Base-by-base conservation (phyloP, 2,888 invertebrate genomes). In the Tachina lurida region DNA sequence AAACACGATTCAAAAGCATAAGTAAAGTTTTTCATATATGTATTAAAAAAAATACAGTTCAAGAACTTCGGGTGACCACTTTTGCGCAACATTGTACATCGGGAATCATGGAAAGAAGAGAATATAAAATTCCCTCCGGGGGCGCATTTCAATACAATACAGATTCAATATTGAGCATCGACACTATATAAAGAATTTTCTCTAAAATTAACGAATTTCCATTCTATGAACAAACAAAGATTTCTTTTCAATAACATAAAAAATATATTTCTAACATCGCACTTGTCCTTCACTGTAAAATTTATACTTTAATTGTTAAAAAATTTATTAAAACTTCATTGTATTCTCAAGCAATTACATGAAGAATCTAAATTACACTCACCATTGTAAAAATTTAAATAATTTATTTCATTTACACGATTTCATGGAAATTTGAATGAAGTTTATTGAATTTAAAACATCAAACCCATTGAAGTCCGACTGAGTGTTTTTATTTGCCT, bases 401-500 rank as follows among this genome's bases (percentile, higher is more conserved):
- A 71, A 79, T 71, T 84, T 22, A 77, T 47, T 62, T 71, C 77
- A 74, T 49, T 41, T 65, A 10, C 45, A 67, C 80, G 63, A 80
- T 81, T 81, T 68, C 76, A 81, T 77, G 80, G 19, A 54, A 84
- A 80, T 80, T 67, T 45, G 17, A 45, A 71, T 19, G n/a, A 84
- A 84, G 84, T 84, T 79, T 70, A 84, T 75, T 60, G 79, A 80
- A 71, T 80, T 76, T 4, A 67, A 79, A 73, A 78, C 67, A 78
- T 73, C 31, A 74, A 39, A 84, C 60, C 17, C 73, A 62, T 39
- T 77, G 22, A 71, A 76, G 82, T 82, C 41, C 39, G 71, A 17
- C 13, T n/a, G 68, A 56, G 4, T 4, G 31, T 65, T 54, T 9
- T 54, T 31, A 31, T 52, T 54, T 7, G 54, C 0, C 54, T 54